Percentiles rank a stretch among this genome's conserved stretches.
Evolutionary conservation across 2,113 vertebrate genomes (phyloP).

Genomic region (Bostrychus sinensis): DNA sequence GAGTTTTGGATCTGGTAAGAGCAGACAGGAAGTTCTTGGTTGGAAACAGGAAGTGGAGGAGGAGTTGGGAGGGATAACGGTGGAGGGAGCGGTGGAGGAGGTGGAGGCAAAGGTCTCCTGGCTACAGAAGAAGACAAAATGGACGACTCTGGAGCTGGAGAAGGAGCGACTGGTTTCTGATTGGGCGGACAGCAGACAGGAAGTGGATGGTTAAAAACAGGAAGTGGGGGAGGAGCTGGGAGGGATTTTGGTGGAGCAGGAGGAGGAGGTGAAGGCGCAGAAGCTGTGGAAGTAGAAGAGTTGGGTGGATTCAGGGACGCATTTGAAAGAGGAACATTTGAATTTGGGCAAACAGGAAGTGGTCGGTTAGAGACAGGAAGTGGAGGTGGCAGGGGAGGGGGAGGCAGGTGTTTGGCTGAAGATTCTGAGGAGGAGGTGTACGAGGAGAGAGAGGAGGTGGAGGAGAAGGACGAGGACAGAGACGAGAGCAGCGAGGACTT

Average conservation of each 20-base stretch:
- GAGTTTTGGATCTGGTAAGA: background rate
- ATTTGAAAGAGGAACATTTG: background rate
- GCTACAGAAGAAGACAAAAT: background rate
- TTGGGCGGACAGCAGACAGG: background rate
- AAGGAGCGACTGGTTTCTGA: background rate
- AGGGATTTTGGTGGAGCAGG: conserved; percentile 71
- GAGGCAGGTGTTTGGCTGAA: conserved; percentile 54
- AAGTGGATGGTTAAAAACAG: conserved; percentile 53
- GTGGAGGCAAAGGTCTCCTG: conserved; percentile 69
- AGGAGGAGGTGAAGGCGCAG: conserved; percentile 64
- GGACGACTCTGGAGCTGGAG: background rate
- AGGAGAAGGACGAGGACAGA: conserved; percentile 84
- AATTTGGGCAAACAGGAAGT: background rate
- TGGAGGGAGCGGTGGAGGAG: conserved; percentile 61
- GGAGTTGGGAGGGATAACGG: conserved; percentile 4
- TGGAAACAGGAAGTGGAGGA: background rate
- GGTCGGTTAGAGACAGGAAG: conserved; percentile 53
- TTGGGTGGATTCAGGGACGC: too few species aligned
- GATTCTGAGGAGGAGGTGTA: conserved; percentile 81
- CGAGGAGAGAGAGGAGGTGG: conserved; percentile 89
- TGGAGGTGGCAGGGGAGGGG: conserved; percentile 30
- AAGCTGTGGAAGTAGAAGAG: background rate
- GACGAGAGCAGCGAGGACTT: conserved; percentile 90
- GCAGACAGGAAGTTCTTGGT: background rate
- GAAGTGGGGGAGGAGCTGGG: conserved; percentile 71